These are phyloP conservation scores for Antennarius maculatus DNA, from an alignment of 2,797 vertebrate species.

Conservation along the genomic window DNA sequence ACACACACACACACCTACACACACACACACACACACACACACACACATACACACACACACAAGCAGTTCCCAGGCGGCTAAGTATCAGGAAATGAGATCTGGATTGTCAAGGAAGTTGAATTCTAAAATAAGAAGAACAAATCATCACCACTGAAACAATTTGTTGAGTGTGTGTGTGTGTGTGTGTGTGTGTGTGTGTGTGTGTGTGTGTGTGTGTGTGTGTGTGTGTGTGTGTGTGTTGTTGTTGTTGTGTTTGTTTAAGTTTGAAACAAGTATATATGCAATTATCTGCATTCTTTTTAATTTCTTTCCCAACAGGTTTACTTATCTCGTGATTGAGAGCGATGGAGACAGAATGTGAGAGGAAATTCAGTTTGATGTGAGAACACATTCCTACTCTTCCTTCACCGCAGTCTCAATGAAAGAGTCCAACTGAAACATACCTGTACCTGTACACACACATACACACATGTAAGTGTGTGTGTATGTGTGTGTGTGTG, in stretches of 20 bases:
- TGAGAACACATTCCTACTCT: neutral
- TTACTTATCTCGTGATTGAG: constrained; percentile 12
- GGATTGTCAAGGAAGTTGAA: constrained; percentile 56
- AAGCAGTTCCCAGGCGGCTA: neutral
- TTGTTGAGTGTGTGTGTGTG: constrained; percentile 3
- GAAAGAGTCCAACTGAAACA: neutral
- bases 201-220: constrained; percentile 14
- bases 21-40: constrained; percentile 18
- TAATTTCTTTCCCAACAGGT: constrained; percentile 49
- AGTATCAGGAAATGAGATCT: constrained; percentile 69
- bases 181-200: constrained; percentile 5
- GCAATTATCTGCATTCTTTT: constrained; percentile 52
- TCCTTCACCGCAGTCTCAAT: too few species aligned
- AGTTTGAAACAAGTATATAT: constrained; percentile 30
- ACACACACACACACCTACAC: neutral
- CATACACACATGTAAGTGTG: too few species aligned
- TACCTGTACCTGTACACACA: too few species aligned
- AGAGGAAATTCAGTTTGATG: neutral
- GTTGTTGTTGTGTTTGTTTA: constrained; percentile 9
- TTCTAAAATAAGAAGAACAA: constrained; percentile 70
- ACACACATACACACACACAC: constrained; percentile 1
- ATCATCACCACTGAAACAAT: constrained; percentile 50
- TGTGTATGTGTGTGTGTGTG: too few species aligned
- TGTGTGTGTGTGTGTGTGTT: constrained; percentile 10
- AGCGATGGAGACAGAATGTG: neutral